phyloP scores from a whole-genome alignment of 2,797 vertebrate genomes.

The Channa striata region DNA sequence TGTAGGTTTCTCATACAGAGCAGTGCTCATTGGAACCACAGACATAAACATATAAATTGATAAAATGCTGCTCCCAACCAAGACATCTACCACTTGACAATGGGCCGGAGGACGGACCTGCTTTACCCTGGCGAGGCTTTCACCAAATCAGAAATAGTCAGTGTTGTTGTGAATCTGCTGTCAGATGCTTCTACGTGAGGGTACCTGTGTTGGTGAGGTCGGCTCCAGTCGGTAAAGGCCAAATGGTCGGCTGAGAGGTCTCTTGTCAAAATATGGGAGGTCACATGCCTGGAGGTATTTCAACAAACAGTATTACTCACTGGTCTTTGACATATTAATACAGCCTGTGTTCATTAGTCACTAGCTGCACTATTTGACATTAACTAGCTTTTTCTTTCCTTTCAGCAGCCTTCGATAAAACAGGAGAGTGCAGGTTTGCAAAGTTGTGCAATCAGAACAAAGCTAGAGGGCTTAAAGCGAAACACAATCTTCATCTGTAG shows the following conservation, averaged over 20 bases:
- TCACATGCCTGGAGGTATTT: conserved; percentile 79
- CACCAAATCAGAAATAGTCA: not conserved
- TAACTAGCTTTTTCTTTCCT: not conserved
- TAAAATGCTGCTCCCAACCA: not conserved
- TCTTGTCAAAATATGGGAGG: conserved; percentile 87
- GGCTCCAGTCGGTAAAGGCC: conserved; percentile 87
- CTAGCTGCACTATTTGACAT: not conserved
- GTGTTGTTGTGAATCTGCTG: not conserved
- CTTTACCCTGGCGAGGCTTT: no score
- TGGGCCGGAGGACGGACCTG: no score
- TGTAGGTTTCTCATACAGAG: not conserved
- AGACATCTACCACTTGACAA: no score
- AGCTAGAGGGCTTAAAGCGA: conserved; percentile 1
- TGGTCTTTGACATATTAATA: not conserved
- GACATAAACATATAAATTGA: not conserved
- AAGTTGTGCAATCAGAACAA: conserved; percentile 13
- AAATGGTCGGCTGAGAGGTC: conserved; percentile 83
- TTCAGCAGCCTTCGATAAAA: not conserved
- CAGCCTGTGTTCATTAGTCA: conserved; percentile 1
- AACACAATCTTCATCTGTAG: not conserved
- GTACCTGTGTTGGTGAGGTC: conserved; percentile 86
- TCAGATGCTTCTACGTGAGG: not conserved
- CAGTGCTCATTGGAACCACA: not conserved
- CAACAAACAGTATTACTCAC: conserved; percentile 2
- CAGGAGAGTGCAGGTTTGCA: not conserved